phyloP scores from a whole-genome alignment of 2,888 invertebrate species.

The Hydriomena furcata region DNA sequence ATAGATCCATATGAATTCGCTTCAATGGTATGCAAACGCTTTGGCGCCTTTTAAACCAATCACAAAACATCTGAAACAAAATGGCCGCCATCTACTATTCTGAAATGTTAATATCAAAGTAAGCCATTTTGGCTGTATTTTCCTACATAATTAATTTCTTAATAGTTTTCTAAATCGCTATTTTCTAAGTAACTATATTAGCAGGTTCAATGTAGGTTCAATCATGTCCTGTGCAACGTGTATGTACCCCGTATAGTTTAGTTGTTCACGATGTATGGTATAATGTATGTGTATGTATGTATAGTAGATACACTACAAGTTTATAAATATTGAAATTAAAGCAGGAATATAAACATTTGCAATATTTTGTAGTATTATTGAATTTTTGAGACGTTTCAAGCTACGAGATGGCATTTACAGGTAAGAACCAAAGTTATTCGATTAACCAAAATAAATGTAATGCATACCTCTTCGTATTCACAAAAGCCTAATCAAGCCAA shows the following conservation, averaged over 20 bases:
- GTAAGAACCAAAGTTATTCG: slow-evolving; percentile 10
- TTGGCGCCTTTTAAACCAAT: neutral
- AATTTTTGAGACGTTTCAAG: neutral
- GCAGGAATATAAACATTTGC: slow-evolving; percentile 38
- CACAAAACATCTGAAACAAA: neutral
- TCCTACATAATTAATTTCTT: neutral
- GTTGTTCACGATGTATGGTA: slow-evolving; percentile 25
- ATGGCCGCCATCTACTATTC: too few relatives aligned
- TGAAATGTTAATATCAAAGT: too few relatives aligned
- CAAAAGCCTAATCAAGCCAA: too few relatives aligned
- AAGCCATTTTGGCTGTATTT: slow-evolving; percentile 1
- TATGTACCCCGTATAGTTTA: slow-evolving; percentile 26
- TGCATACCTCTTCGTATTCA: too few relatives aligned
- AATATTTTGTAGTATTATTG: slow-evolving; percentile 29
- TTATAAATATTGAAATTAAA: slow-evolving; percentile 35
- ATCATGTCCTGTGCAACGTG: slow-evolving; percentile 24
- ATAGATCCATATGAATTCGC: neutral
- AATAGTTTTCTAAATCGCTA: neutral
- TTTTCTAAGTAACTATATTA: slow-evolving; percentile 4
- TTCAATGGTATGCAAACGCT: neutral
- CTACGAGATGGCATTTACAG: slow-evolving; percentile 2
- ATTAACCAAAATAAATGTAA: neutral
- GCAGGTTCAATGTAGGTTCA: slow-evolving; percentile 11
- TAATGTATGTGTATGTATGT: slow-evolving; percentile 24
- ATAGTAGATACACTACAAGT: slow-evolving; percentile 27